Percentiles rank a stretch among this genome's conserved stretches.
phyloP scores from a whole-genome alignment of 2,113 vertebrate species.

The Corythornis vintsioides region DNA sequence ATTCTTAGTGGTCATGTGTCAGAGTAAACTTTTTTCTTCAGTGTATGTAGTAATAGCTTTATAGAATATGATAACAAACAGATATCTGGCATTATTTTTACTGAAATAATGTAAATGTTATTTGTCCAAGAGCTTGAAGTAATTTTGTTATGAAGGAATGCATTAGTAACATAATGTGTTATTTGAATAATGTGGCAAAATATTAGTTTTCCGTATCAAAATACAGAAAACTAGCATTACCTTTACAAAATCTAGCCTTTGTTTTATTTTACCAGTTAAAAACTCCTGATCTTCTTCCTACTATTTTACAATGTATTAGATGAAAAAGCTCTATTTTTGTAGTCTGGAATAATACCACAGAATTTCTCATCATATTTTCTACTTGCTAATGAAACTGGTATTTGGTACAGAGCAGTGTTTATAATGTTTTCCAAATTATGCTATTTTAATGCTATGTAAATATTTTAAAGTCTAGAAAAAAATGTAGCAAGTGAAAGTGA shows the following conservation, averaged over 20 bases:
- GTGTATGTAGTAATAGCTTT: background rate
- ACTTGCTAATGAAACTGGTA: background rate
- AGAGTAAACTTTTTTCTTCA: conserved; percentile 45
- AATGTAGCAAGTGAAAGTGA: background rate
- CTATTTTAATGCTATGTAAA: background rate
- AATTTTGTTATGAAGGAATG: background rate
- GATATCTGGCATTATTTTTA: background rate
- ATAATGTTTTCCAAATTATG: background rate
- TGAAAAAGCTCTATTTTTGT: background rate
- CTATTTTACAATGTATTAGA: background rate
- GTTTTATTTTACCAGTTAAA: background rate
- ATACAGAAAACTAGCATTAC: background rate
- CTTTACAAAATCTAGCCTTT: background rate
- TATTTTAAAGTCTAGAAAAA: background rate
- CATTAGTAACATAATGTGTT: background rate
- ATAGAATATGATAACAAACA: background rate
- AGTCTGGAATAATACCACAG: background rate
- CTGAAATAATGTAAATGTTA: background rate
- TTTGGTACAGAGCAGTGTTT: background rate
- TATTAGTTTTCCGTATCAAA: background rate
- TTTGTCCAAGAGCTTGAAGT: background rate
- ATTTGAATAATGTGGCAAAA: background rate
- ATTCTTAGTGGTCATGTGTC: background rate
- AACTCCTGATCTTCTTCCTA: background rate
- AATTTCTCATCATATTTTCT: background rate